Conservation (phyloP, 1,140 invertebrate genomes). For the Cardiocondyla obscurior region DNA sequence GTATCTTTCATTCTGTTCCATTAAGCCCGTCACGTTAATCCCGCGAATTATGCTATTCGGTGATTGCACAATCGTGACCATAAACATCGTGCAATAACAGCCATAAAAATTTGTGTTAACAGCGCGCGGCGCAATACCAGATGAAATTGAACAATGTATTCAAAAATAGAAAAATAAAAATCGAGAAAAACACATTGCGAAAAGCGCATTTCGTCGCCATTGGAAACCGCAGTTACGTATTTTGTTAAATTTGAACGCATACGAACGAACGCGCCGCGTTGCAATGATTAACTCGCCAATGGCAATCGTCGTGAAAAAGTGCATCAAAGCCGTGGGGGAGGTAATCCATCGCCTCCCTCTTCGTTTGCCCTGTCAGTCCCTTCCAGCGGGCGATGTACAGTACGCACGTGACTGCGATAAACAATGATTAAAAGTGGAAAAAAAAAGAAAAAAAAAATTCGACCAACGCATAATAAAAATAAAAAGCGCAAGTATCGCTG, state of each 20-base stretch:
- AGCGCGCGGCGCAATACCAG: not conserved
- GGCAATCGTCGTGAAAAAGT: constrained; percentile 48
- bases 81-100: constrained; percentile 31
- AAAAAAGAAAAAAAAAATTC: constrained; percentile 4
- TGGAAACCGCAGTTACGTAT: constrained; percentile 34
- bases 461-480: constrained; percentile 20
- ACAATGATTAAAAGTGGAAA: constrained; percentile 64
- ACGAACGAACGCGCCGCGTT: not conserved
- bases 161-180: constrained; percentile 20
- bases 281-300: constrained; percentile 56
- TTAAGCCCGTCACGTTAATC: constrained; percentile 31
- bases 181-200: constrained; percentile 13
- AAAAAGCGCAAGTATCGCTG: not conserved
- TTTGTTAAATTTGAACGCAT: constrained; percentile 35
- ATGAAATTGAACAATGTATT: constrained; percentile 38
- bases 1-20: constrained; percentile 41
- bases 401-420: constrained; percentile 54
- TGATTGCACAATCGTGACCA: constrained; percentile 32
- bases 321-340: constrained; percentile 28
- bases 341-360: constrained; percentile 1
- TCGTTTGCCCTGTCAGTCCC: not conserved
- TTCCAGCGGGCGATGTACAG: constrained; percentile 19
- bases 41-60: constrained; percentile 26
- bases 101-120: constrained; percentile 47
- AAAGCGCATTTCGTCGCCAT: constrained; percentile 37